Evolutionary conservation across 2,797 vertebrate species (phyloP).

Genomic region (Menidia menidia): DNA sequence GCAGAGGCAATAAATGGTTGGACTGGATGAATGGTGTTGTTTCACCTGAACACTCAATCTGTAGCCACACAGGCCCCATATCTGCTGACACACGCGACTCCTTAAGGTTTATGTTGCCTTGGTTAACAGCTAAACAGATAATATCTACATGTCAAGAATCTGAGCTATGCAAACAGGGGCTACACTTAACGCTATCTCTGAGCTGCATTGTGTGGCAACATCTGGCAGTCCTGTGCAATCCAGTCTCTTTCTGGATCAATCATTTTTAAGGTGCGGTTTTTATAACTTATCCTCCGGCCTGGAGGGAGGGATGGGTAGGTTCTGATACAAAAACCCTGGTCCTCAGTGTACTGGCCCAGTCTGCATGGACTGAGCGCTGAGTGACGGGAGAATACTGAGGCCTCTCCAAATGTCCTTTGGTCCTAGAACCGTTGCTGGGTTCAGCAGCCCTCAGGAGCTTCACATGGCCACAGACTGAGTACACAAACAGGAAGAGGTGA

Average conservation of each 20-base stretch:
- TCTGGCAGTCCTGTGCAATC: conserved; percentile 31
- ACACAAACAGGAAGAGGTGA: conserved; percentile 74
- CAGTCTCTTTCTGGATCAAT: conserved; percentile 43
- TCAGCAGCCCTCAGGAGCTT: conserved; percentile 47
- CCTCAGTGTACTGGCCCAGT: conserved; percentile 24
- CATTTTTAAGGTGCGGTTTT: conserved; percentile 42
- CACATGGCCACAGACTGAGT: conserved; percentile 67
- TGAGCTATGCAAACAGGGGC: conserved; percentile 38
- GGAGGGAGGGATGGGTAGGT: conserved; percentile 1
- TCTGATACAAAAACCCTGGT: no score
- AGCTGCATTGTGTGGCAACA: background rate
- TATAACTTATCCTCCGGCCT: conserved; percentile 11
- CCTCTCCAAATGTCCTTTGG: conserved; percentile 24
- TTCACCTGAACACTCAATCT: conserved; percentile 62
- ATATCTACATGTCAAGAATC: conserved; percentile 38
- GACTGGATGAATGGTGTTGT: conserved; percentile 59
- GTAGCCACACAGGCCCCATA: conserved; percentile 41
- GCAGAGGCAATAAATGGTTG: conserved; percentile 62
- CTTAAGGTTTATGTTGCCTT: conserved; percentile 39
- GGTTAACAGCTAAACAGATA: conserved; percentile 45
- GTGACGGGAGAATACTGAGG: conserved; percentile 64
- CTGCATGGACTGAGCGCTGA: conserved; percentile 49
- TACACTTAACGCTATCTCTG: conserved; percentile 13
- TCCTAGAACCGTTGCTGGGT: conserved; percentile 49
- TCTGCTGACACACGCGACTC: conserved; percentile 22